phyloP scores from a whole-genome alignment of 2,113 vertebrate species.

The Engraulis encrasicolus region DNA sequence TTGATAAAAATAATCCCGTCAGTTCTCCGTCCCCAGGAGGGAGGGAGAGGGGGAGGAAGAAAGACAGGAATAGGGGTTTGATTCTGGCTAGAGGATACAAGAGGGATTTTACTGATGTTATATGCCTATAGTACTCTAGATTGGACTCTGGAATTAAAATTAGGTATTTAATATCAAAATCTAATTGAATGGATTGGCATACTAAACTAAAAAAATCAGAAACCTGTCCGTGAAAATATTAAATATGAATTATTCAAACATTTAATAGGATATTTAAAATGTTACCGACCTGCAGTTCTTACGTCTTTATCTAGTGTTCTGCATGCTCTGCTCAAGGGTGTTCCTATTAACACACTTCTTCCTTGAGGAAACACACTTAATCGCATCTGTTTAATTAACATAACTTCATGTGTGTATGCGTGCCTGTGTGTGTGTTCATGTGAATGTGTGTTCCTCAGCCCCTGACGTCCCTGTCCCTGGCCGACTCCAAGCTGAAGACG shows the following conservation, averaged over 20 bases:
- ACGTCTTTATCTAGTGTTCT: background rate
- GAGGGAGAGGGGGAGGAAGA: background rate
- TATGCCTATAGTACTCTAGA: background rate
- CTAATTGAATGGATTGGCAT: background rate
- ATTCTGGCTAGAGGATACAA: background rate
- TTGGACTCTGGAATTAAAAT: background rate
- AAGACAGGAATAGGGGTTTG: background rate
- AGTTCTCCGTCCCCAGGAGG: background rate
- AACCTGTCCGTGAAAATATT: background rate
- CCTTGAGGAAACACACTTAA: background rate
- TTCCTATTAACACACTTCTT: background rate
- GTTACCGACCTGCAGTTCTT: background rate
- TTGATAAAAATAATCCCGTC: constrained; percentile 29
- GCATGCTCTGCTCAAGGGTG: background rate
- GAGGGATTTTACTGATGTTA: background rate
- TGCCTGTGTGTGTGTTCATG: no score
- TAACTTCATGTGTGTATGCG: no score
- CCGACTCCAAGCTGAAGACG: constrained; percentile 93
- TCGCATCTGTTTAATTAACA: background rate
- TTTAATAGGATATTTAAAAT: no score
- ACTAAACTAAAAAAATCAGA: background rate
- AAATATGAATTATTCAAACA: no score
- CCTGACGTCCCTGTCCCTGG: constrained; percentile 91
- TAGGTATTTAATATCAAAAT: background rate
- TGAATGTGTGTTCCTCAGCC: constrained; percentile 76